Evolutionary conservation across 2,888 invertebrate genomes (phyloP).

Genomic region (Lobophora halterata): DNA sequence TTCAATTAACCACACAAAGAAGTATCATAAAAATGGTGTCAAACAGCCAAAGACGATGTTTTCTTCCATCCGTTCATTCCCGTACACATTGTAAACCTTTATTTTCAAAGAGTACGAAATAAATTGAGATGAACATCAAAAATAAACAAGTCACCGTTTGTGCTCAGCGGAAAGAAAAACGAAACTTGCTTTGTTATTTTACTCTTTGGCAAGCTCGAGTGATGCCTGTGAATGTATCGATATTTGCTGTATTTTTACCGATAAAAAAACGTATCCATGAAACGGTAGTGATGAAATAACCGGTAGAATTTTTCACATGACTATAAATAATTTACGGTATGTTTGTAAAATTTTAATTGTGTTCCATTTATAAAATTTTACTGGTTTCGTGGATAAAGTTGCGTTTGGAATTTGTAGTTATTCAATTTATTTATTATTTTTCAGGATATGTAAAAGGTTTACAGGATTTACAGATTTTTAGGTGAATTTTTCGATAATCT

Average conservation of each 20-base stretch:
- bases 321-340: too few relatives aligned
- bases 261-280: slow-evolving; percentile 1
- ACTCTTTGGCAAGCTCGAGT: background rate
- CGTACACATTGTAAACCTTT: background rate
- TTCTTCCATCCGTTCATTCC: background rate
- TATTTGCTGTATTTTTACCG: slow-evolving; percentile 12
- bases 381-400: too few relatives aligned
- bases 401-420: too few relatives aligned
- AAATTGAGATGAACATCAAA: slow-evolving; percentile 4
- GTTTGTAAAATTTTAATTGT: too few relatives aligned
- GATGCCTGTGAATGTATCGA: slow-evolving; percentile 5
- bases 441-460: too few relatives aligned
- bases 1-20: too few relatives aligned
- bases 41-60: slow-evolving; percentile 2
- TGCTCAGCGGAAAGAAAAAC: slow-evolving; percentile 5
- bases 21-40: too few relatives aligned
- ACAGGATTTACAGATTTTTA: too few relatives aligned
- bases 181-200: slow-evolving; percentile 7
- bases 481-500: too few relatives aligned
- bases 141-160: background rate
- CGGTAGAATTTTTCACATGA: too few relatives aligned
- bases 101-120: slow-evolving; percentile 1
- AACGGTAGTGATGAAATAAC: background rate
- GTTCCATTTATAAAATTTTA: too few relatives aligned
- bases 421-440: too few relatives aligned